Evolutionary conservation across 2,888 invertebrate species (phyloP), one percentile per base, ranked within the genome.

Genomic region (Oasisia sp.): DNA sequence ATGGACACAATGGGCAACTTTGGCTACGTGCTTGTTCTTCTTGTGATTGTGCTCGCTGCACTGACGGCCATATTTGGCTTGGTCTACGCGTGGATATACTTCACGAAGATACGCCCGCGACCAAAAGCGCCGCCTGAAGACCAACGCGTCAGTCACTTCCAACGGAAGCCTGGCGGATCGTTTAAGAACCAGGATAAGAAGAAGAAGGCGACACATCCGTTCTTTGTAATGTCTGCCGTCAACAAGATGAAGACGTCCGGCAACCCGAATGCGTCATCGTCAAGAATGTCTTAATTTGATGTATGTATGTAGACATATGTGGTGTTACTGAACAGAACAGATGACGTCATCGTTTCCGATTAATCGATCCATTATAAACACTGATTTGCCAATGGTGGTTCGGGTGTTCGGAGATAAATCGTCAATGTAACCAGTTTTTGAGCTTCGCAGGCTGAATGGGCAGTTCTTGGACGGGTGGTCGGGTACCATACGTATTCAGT

Each of bases 41-140:
- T 74, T 74, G 74, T 94, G 19, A 89, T 93, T 7, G 94, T 93
- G 90, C 93, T 94, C 32, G 93, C 93, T 19, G 92, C 74, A 12
- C 92, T 94, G 38, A 93, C 93, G 91, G 92, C 92, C 32, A 90
- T 94, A 8, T 92, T 94, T 7, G 94, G 94, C 50, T 92, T 93
- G 38, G 93, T 94, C 27, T 94, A 94, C 89, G 93, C 92, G 89
- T 94, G 93, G 92, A 94, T 94, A 89, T 94, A 94, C 92, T 93
- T 93, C 92, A 94, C 94, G 9, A 90, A 93, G 32, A 94, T 94
- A 91, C 93, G 93, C 92, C 93, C 94, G 11, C 92, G 92, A 74
- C 74, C 74, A 27, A 19, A n/a, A 74, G 74, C 74, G 27, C 74
- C n/a, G 4, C 74, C n/a, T 74, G 74, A 74, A 7, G 74, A 74